Percentiles rank a stretch among this genome's conserved stretches.
Evolutionary conservation across 2,888 invertebrate genomes (phyloP).

Genomic region (Mylabris sibirica): DNA sequence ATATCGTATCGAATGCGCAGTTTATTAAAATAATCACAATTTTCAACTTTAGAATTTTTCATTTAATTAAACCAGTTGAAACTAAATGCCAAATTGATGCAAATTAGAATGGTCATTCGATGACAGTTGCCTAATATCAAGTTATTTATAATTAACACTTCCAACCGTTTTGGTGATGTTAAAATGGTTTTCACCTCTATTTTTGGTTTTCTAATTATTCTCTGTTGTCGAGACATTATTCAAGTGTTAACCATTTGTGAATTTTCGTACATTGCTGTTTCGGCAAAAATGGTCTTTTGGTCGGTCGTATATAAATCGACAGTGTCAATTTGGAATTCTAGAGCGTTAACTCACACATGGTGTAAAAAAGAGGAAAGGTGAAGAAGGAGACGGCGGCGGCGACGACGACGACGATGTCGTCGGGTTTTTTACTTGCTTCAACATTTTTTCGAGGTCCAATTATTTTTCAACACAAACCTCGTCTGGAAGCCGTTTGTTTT

Average conservation of each 20-base stretch:
- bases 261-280: neutral
- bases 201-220: neutral
- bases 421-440: slow-evolving; percentile 54
- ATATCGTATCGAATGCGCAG: slow-evolving; percentile 39
- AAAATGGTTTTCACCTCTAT: too few species aligned
- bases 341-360: slow-evolving; percentile 54
- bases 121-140: neutral
- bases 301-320: slow-evolving; percentile 49
- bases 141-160: too few species aligned
- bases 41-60: slow-evolving; percentile 21
- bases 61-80: neutral
- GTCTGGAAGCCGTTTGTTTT: slow-evolving; percentile 54
- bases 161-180: neutral
- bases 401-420: slow-evolving; percentile 23
- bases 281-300: slow-evolving; percentile 26
- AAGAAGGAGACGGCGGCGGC: neutral
- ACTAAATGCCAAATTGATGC: slow-evolving; percentile 13
- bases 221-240: neutral
- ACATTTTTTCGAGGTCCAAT: slow-evolving; percentile 57
- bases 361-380: slow-evolving; percentile 29
- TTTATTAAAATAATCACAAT: too few species aligned
- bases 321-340: slow-evolving; percentile 56
- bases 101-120: slow-evolving; percentile 11
- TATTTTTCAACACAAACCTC: slow-evolving; percentile 57
- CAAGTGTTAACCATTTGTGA: neutral